A percentile compares a stretch with the other conserved stretches of the same genome.
Conservation (phyloP, 2,797 vertebrate genomes). For the Chrysocyon brachyurus region DNA sequence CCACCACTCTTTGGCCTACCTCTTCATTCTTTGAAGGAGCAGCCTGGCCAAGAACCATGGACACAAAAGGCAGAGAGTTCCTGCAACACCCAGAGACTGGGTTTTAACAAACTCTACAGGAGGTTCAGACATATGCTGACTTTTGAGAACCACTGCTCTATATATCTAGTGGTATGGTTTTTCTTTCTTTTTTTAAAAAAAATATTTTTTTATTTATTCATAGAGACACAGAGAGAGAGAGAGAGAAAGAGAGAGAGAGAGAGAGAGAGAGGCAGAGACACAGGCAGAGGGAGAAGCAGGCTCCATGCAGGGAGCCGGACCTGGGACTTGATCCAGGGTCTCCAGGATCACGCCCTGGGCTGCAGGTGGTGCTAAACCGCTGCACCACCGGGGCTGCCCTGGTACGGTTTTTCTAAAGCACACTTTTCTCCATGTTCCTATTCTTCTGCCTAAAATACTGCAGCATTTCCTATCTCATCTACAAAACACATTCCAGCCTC, state of each 20-base stretch:
- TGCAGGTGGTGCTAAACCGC: too few relatives aligned
- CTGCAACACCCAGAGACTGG: neutral
- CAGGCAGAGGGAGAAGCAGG: too few relatives aligned
- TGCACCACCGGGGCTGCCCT: too few relatives aligned
- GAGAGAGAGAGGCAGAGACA: too few relatives aligned
- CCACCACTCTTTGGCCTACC: neutral
- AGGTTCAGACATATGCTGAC: neutral
- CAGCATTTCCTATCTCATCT: neutral
- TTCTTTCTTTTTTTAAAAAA: neutral
- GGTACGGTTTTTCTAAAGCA: neutral
- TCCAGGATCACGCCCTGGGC: too few relatives aligned
- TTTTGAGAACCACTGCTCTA: neutral
- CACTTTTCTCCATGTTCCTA: neutral
- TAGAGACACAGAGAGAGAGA: too few relatives aligned
- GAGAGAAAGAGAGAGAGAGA: too few relatives aligned
- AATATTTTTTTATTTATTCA: too few relatives aligned
- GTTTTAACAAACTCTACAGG: neutral
- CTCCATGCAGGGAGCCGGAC: too few relatives aligned
- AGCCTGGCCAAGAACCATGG: fast-evolving
- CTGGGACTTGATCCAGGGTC: too few relatives aligned
- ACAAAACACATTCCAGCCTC: neutral
- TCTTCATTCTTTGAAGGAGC: neutral
- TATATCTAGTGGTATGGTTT: neutral
- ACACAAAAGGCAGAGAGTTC: neutral
- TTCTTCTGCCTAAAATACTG: neutral